A percentile compares a stretch with the other conserved stretches of the same genome.
Conservation (phyloP, 92 coral and sea anemone genomes). For the Phenganax marumi region DNA sequence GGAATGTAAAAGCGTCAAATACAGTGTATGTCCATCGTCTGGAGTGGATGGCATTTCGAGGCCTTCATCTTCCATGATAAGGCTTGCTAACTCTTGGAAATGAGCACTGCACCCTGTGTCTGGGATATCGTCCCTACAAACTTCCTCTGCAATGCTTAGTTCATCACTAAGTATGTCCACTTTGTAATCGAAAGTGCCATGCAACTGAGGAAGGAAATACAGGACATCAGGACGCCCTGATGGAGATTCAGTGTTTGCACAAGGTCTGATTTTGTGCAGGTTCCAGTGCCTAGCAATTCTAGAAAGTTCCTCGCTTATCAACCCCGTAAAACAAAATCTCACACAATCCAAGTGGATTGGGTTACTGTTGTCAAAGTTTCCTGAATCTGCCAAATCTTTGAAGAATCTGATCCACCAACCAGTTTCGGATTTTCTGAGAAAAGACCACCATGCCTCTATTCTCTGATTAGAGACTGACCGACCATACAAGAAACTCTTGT, state of each 20-base stretch:
- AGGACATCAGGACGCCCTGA: constrained; percentile 47
- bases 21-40: too few species aligned
- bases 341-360: constrained; percentile 55
- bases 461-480: constrained; percentile 62
- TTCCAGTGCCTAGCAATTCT: constrained; percentile 56
- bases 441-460: constrained; percentile 64
- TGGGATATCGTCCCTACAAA: too few species aligned
- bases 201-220: constrained; percentile 33
- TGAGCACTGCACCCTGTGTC: too few species aligned
- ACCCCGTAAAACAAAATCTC: constrained; percentile 54
- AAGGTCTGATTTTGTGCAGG: constrained; percentile 53
- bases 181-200: too few species aligned
- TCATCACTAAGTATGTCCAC: too few species aligned
- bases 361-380: constrained; percentile 42
- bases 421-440: constrained; percentile 36
- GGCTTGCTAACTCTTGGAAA: too few species aligned
- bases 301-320: constrained; percentile 50
- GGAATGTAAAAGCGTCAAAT: too few species aligned
- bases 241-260: constrained; percentile 44
- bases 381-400: constrained; percentile 56
- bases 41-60: too few species aligned
- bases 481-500: constrained; percentile 61
- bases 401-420: constrained; percentile 65
- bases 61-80: too few species aligned
- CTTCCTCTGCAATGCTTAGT: too few species aligned